Base-by-base conservation (phyloP, 2,797 vertebrate species). In the Benthosema pterotum region DNA sequence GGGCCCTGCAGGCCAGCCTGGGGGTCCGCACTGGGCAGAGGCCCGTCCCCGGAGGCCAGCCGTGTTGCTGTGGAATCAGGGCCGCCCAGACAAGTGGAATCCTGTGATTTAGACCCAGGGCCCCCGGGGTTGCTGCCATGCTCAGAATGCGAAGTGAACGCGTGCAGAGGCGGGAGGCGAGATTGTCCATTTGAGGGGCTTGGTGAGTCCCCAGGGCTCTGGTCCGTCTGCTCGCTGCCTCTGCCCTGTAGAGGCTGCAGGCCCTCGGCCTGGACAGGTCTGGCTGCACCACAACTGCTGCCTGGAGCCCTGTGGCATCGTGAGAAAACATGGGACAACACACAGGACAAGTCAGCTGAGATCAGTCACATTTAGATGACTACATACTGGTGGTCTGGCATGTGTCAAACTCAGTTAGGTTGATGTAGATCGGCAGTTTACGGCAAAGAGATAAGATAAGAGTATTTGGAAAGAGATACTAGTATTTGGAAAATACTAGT, bases 291-390 rank as follows among this genome's bases (percentile, higher is more conserved):
- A 57, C 85, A 89, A 64, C 83, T 91, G 53, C 85, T 94, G 78
- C 88, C 91, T 60, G 91, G 87, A 68, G 90, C 87, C 79, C 97
- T 99, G 91, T 67, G 88, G 83, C 68, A 59, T 38, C 7, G 9
- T 11, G 17, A 61, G 43, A 32, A 17, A 22, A 46, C 47, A 49
- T 25, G 47, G 43, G 14, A 15, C 14, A 12, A 22, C 14, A 19
- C n/a, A 17, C 14, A 25, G 51, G 18, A 49, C 6, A 18, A 47
- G 22, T 6, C 8, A 47, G 5, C 28, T n/a, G 3, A 58, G 19
- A 15, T 47, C 11, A 47, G 32, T 55, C 22, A 32, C 28, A 42
- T 42, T 56, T 56, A 56, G 53, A 38, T 38, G 32, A 38, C 32
- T 38, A 7, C 8, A 38, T 8, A 38, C 8, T 9, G 5, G 28